Evolutionary conservation across 1,140 invertebrate species (phyloP).

Genomic region (Drosophila santomea): DNA sequence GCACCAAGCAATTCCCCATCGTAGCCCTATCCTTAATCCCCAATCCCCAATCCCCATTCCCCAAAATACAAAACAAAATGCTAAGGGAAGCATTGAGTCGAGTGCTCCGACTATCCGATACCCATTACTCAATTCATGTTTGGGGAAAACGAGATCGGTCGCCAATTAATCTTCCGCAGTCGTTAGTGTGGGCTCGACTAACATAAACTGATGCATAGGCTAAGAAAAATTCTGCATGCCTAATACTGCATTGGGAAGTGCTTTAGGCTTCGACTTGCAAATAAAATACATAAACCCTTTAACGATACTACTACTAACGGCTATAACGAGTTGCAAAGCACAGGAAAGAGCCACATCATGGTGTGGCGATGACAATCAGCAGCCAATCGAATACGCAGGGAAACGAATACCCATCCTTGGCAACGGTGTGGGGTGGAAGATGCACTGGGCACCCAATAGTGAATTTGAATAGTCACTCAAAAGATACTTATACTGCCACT

Average conservation of each 20-base stretch:
- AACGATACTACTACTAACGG: too few relatives aligned
- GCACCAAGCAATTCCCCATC: slow-evolving; percentile 59
- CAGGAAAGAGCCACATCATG: slow-evolving; percentile 28
- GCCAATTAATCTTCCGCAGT: too few relatives aligned
- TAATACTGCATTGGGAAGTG: too few relatives aligned
- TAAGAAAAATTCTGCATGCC: too few relatives aligned
- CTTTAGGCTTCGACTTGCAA: too few relatives aligned
- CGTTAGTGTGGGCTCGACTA: too few relatives aligned
- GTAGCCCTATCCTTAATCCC: not conserved
- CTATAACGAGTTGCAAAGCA: not conserved
- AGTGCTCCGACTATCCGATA: too few relatives aligned
- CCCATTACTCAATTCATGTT: too few relatives aligned
- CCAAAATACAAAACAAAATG: not conserved
- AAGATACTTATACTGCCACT: not conserved
- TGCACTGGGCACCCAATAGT: slow-evolving; percentile 17
- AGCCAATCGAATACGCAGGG: slow-evolving; percentile 11
- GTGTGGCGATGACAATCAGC: slow-evolving; percentile 65
- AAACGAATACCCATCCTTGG: slow-evolving; percentile 3
- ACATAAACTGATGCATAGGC: too few relatives aligned
- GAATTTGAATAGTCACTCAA: not conserved
- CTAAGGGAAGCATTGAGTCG: too few relatives aligned
- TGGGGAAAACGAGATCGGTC: too few relatives aligned
- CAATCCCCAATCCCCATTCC: not conserved
- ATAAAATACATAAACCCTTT: too few relatives aligned
- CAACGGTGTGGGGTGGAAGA: not conserved